Conservation (phyloP, 2,113 vertebrate genomes). For the Azemiops feae region DNA sequence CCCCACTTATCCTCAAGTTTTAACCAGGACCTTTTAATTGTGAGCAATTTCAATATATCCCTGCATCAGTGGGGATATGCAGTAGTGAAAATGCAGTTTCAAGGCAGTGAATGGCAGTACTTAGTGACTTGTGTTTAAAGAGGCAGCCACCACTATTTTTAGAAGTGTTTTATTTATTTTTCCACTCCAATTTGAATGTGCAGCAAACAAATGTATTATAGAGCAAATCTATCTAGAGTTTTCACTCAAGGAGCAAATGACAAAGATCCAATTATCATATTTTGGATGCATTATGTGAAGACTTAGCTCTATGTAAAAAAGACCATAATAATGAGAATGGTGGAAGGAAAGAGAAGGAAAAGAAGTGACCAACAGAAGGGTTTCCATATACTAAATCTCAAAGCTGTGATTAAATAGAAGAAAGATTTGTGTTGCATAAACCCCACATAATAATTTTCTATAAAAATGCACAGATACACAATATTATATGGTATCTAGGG, state of each 20-base stretch:
- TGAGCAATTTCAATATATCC: not conserved
- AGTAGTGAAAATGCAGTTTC: not conserved
- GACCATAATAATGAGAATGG: not conserved
- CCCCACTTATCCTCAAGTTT: not conserved
- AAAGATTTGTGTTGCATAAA: conserved; percentile 6
- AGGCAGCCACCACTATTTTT: not conserved
- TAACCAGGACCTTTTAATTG: not conserved
- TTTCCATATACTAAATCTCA: conserved; percentile 23
- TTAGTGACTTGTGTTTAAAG: not conserved
- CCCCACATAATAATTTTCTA: not conserved
- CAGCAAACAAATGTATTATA: not conserved
- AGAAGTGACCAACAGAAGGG: not conserved
- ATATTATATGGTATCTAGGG: not conserved
- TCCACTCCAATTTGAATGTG: not conserved
- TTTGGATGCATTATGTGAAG: not conserved
- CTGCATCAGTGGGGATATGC: not conserved
- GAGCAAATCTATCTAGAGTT: not conserved
- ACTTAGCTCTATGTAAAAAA: not conserved
- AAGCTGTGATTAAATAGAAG: conserved; percentile 12
- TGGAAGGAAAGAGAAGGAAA: not conserved
- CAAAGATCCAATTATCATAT: not conserved
- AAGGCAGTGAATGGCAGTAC: not conserved
- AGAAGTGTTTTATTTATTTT: not conserved
- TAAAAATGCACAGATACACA: not conserved
- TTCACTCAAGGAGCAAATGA: not conserved